Evolutionary conservation across 2,113 vertebrate species (phyloP), one percentile per base, ranked within the genome.

Genomic region (Hemibagrus wyckioides): DNA sequence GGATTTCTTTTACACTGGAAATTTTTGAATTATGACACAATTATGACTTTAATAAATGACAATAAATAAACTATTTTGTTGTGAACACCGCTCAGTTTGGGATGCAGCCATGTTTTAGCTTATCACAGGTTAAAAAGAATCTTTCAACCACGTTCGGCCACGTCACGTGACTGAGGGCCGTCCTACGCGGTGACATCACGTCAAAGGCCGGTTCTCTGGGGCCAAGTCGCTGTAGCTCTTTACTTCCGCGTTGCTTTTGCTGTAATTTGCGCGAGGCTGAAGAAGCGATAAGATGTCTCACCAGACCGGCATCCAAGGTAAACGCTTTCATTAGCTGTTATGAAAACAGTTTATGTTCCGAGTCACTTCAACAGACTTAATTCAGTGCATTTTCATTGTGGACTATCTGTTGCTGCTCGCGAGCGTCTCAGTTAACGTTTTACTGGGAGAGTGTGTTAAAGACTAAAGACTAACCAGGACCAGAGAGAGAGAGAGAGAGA

Each of bases 281-380:
- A 81, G 80, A 39, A 87, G 63, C 41, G 52, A 21, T 23, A 39
- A n/a, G 85, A 96, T 97, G 96, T 97, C 96, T 92, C 96, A 97
- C 91, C 96, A 97, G 91, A 97, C 96, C 87, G 96, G 96, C 85
- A 97, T 97, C 91, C 96, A 96, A 96, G 96, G 96, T 97, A 96
- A 89, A 87, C 4, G 30, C 23, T 73, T 25, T 21, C 1, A 30
- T 1, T 28, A 52, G 14, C 0, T 4, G 14, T 4, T 17, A 0
- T n/a, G 15, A n/a, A n/a, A n/a, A n/a, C n/a, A n/a, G n/a, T n/a
- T 76, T 14, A 1, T 28, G 41, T 76, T 50, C 14, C 39, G 41
- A 75, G 23, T 6, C 4, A 6, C 9, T 28, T 71, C 15, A 39
- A 39, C 7, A 0, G 36, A 23, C 19, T 44, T 41, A 25, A 28